Percentiles rank a stretch among this genome's conserved stretches.
Conservation (phyloP, 2,888 invertebrate species). For the Orthosia gracilis region DNA sequence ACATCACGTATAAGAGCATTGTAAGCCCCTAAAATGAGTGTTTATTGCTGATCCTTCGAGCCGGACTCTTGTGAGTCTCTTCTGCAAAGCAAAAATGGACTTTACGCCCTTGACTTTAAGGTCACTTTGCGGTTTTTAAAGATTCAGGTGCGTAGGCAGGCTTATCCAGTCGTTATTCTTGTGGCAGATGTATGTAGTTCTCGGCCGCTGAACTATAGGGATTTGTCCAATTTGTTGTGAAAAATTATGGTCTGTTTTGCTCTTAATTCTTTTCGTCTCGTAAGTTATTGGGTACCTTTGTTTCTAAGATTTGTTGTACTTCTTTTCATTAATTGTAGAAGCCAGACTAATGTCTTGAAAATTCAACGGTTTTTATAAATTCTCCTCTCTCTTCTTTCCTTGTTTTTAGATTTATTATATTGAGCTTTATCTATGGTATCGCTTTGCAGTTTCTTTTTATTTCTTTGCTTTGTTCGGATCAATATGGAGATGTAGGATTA, state of each 20-base stretch:
- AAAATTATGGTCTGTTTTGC: slow-evolving; percentile 55
- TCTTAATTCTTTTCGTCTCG: slow-evolving; percentile 61
- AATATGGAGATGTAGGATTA: slow-evolving; percentile 36
- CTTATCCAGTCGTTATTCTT: slow-evolving; percentile 84
- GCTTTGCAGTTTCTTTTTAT: slow-evolving; percentile 24
- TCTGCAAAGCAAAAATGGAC: slow-evolving; percentile 71
- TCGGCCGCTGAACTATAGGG: slow-evolving; percentile 74
- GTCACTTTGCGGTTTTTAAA: slow-evolving; percentile 63
- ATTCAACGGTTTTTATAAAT: slow-evolving; percentile 14
- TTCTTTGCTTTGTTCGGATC: slow-evolving; percentile 24
- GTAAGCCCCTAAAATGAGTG: slow-evolving; percentile 87
- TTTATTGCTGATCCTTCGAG: slow-evolving; percentile 87
- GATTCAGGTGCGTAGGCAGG: slow-evolving; percentile 83
- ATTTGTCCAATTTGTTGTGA: slow-evolving; percentile 71
- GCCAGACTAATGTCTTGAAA: slow-evolving; percentile 28
- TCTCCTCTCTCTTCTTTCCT: background rate
- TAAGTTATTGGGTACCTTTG: slow-evolving; percentile 41
- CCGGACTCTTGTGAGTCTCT: slow-evolving; percentile 75
- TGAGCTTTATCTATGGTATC: slow-evolving; percentile 17
- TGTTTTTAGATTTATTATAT: slow-evolving; percentile 31
- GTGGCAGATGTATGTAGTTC: slow-evolving; percentile 77
- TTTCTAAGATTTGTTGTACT: slow-evolving; percentile 23
- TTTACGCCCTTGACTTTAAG: slow-evolving; percentile 74
- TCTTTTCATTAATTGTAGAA: slow-evolving; percentile 25
- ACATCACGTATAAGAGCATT: slow-evolving; percentile 84